A percentile compares a stretch with the other conserved stretches of the same genome.
phyloP scores from a whole-genome alignment of 2,888 invertebrate genomes.

The Dioctria rufipes region DNA sequence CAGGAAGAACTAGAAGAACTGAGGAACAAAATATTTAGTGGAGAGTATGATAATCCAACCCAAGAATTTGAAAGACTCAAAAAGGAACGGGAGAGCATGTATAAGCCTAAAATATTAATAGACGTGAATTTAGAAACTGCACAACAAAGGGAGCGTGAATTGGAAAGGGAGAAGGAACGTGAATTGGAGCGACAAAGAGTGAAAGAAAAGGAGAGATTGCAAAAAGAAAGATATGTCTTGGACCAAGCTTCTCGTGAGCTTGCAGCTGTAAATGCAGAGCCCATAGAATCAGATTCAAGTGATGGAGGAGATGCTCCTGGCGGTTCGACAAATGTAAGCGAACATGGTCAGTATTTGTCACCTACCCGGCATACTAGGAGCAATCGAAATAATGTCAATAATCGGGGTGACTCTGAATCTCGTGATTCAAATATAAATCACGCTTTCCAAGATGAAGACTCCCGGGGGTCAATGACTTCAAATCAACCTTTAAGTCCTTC shows the following conservation, averaged over 20 bases:
- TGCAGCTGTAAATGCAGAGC: slow-evolving; percentile 80
- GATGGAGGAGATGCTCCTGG: slow-evolving; percentile 63
- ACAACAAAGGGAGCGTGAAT: slow-evolving; percentile 76
- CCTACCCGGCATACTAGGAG: slow-evolving; percentile 52
- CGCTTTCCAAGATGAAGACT: slow-evolving; percentile 67
- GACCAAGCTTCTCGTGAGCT: slow-evolving; percentile 76
- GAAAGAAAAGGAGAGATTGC: slow-evolving; percentile 70
- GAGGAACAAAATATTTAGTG: slow-evolving; percentile 81
- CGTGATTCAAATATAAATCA: slow-evolving; percentile 63
- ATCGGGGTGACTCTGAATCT: slow-evolving; percentile 67
- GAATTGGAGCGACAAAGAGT: slow-evolving; percentile 69
- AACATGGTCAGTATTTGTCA: slow-evolving; percentile 48
- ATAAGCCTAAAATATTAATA: slow-evolving; percentile 87
- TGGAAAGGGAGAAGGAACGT: slow-evolving; percentile 73
- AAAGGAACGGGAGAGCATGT: slow-evolving; percentile 85
- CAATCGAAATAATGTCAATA: slow-evolving; percentile 56
- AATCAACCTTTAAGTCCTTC: slow-evolving; percentile 58
- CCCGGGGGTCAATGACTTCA: slow-evolving; percentile 70
- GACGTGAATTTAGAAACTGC: slow-evolving; percentile 77
- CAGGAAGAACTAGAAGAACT: slow-evolving; percentile 90
- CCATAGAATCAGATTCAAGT: slow-evolving; percentile 82
- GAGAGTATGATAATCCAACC: slow-evolving; percentile 77
- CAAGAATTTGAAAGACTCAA: slow-evolving; percentile 80
- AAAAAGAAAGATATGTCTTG: slow-evolving; percentile 72
- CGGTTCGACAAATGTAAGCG: slow-evolving; percentile 12